Evolutionary conservation across 2,888 invertebrate species (phyloP).

Genomic region (Onchidella celtica): DNA sequence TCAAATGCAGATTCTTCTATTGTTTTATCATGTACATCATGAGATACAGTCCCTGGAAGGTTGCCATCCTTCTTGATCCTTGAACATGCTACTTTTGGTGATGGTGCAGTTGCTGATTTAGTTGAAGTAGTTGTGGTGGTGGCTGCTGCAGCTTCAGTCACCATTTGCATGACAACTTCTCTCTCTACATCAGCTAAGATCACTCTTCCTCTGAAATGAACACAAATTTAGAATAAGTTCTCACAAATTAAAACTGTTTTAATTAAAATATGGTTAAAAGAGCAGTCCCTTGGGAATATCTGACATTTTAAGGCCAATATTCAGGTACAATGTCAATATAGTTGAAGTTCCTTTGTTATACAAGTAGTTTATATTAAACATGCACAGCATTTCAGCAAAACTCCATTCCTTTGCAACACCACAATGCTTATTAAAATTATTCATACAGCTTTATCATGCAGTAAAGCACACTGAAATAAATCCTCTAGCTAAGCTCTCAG

Average conservation of each 20-base stretch:
- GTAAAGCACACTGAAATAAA: too few relatives aligned
- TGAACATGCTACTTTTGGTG: not conserved
- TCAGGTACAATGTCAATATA: too few relatives aligned
- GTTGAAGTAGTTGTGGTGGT: not conserved
- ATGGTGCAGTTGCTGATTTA: not conserved
- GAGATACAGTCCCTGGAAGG: not conserved
- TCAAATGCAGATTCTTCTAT: not conserved
- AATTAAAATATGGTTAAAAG: too few relatives aligned
- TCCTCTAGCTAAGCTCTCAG: too few relatives aligned
- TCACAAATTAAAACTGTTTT: too few relatives aligned
- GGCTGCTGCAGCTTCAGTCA: not conserved
- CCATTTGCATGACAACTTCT: constrained; percentile 45
- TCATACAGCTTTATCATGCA: too few relatives aligned
- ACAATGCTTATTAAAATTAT: too few relatives aligned
- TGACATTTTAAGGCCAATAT: too few relatives aligned
- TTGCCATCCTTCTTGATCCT: not conserved
- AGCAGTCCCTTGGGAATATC: too few relatives aligned
- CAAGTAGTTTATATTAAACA: not conserved
- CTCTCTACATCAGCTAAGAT: constrained; percentile 44
- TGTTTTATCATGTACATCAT: not conserved
- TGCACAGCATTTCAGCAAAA: not conserved
- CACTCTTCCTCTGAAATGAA: constrained; percentile 38
- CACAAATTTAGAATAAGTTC: not conserved
- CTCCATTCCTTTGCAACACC: too few relatives aligned
- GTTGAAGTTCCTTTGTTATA: too few relatives aligned